Conservation (phyloP, 2,888 invertebrate genomes). For the Druceiella hillmani region DNA sequence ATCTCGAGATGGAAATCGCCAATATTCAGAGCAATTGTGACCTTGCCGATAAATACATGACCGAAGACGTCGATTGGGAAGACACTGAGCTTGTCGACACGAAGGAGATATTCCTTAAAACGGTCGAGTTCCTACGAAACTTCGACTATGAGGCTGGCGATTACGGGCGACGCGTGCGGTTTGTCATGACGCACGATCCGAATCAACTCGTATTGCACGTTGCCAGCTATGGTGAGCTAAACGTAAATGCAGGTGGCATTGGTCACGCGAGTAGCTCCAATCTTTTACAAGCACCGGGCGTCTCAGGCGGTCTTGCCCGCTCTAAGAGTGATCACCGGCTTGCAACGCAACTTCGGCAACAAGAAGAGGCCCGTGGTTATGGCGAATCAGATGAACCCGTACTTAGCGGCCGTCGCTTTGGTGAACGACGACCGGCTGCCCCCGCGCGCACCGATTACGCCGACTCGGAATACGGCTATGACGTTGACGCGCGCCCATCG, state of each 20-base stretch:
- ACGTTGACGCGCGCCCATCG: conserved; percentile 52
- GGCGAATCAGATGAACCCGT: conserved; percentile 65
- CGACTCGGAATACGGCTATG: conserved; percentile 62
- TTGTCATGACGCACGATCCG: conserved; percentile 87
- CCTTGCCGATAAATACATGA: conserved; percentile 91
- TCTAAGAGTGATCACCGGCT: conserved; percentile 92
- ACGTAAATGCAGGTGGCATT: conserved; percentile 62
- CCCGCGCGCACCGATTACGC: conserved; percentile 55
- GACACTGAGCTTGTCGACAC: conserved; percentile 91
- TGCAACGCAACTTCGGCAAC: conserved; percentile 82
- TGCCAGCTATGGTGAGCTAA: conserved; percentile 85
- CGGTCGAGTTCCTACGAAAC: conserved; percentile 90
- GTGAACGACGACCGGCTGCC: conserved; percentile 59
- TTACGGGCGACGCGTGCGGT: conserved; percentile 78
- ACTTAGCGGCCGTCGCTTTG: conserved; percentile 71
- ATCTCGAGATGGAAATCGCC: conserved; percentile 88
- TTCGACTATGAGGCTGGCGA: conserved; percentile 92
- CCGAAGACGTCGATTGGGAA: conserved; percentile 85
- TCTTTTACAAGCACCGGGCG: conserved; percentile 55
- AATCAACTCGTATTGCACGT: conserved; percentile 86
- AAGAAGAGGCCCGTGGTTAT: conserved; percentile 66
- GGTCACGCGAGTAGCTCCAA: conserved; percentile 49
- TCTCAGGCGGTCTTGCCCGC: conserved; percentile 77
- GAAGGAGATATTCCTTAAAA: conserved; percentile 93
- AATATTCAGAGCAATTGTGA: conserved; percentile 97